Percentiles rank a stretch among this genome's conserved stretches.
Conservation (phyloP, 1,140 invertebrate genomes). For the Sitophilus oryzae region DNA sequence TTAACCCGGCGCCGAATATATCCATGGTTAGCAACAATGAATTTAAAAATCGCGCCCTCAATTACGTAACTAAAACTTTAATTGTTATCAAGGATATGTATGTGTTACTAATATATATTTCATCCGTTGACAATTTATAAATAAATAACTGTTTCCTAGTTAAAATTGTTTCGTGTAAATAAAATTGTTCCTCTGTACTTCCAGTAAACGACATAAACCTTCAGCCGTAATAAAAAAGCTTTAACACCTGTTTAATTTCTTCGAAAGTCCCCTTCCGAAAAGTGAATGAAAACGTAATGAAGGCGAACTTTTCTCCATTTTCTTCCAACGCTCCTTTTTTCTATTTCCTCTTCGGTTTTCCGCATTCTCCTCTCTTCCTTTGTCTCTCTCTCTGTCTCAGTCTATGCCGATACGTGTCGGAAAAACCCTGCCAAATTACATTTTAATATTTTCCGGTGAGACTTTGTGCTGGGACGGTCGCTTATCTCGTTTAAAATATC, state of each 20-base stretch:
- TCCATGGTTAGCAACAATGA: no score
- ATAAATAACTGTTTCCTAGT: no score
- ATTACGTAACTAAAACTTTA: no score
- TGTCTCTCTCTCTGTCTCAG: background rate
- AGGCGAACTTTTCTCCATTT: background rate
- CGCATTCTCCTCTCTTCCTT: background rate
- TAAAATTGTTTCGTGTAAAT: no score
- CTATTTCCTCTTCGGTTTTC: background rate
- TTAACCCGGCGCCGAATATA: no score
- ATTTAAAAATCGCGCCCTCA: no score
- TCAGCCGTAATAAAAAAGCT: background rate
- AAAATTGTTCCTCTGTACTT: no score
- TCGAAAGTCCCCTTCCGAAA: background rate
- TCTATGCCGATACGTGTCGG: background rate
- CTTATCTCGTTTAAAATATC: background rate
- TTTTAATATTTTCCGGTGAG: background rate
- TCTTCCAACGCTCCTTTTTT: background rate
- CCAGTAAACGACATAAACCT: background rate
- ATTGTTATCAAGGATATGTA: no score
- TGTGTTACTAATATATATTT: no score
- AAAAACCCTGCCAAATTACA: background rate
- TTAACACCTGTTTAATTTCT: background rate
- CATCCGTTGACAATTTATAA: no score
- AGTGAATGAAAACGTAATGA: background rate
- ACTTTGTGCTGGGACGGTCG: background rate